phyloP scores from a whole-genome alignment of 2,113 vertebrate genomes.

The Hippocampus mohnikei region DNA sequence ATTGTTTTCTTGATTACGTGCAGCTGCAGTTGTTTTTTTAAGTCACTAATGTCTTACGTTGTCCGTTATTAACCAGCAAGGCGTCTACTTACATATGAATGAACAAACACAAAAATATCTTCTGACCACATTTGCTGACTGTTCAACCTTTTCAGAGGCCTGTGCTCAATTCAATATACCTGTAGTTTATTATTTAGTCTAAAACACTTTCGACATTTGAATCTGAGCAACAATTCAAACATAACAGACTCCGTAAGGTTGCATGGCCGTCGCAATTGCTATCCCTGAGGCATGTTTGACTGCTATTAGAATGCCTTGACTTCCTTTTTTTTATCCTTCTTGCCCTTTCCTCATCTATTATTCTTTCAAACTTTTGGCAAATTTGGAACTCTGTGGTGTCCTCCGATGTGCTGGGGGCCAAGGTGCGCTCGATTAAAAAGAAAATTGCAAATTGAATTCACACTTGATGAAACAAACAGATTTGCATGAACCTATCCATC shows the following conservation, averaged over 20 bases:
- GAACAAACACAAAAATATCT: not conserved
- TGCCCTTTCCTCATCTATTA: constrained; percentile 38
- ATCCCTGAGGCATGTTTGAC: too few species aligned
- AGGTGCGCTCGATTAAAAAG: constrained; percentile 74
- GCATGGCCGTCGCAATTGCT: not conserved
- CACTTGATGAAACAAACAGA: constrained; percentile 78
- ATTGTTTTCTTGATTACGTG: too few species aligned
- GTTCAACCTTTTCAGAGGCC: not conserved
- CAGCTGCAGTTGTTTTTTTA: too few species aligned
- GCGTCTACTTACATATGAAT: not conserved
- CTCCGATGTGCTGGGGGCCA: constrained; percentile 71
- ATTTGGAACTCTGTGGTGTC: constrained; percentile 41
- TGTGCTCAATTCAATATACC: not conserved
- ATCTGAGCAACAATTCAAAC: constrained; percentile 18
- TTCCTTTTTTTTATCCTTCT: constrained; percentile 29
- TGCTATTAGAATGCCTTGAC: constrained; percentile 10
- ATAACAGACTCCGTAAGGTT: constrained; percentile 25
- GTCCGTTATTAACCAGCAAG: not conserved
- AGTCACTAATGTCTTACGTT: not conserved
- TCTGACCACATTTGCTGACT: not conserved
- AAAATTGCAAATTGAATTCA: constrained; percentile 75
- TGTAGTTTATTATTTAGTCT: constrained; percentile 34
- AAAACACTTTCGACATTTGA: constrained; percentile 13
- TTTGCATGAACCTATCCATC: constrained; percentile 67
- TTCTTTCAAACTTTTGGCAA: constrained; percentile 54